Evolutionary conservation across 2,113 vertebrate species (phyloP).

Genomic region (Passer montanus): DNA sequence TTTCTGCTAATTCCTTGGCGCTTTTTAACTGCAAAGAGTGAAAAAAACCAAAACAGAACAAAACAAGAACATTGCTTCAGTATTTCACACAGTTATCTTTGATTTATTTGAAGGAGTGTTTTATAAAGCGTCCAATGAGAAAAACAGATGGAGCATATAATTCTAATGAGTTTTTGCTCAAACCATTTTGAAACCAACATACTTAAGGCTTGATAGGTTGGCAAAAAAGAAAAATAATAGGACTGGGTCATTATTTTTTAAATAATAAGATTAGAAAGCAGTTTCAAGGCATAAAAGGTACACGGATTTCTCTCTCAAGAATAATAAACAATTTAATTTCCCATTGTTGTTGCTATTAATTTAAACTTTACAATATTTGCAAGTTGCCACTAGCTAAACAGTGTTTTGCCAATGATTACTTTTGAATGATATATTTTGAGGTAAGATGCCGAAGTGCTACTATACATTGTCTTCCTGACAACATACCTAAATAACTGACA

Average conservation of each 20-base stretch:
- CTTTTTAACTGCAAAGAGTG: constrained; percentile 77
- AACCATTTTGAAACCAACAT: constrained; percentile 62
- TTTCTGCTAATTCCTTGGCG: constrained; percentile 80
- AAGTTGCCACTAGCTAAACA: constrained; percentile 70
- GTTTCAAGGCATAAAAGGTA: constrained; percentile 68
- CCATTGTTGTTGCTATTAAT: constrained; percentile 69
- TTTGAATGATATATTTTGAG: constrained; percentile 49
- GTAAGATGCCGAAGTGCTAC: background rate
- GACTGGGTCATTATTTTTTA: constrained; percentile 73
- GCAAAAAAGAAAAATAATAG: constrained; percentile 12
- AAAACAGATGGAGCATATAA: constrained; percentile 72
- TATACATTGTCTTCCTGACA: background rate
- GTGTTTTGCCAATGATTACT: constrained; percentile 60
- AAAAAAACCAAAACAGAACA: constrained; percentile 51
- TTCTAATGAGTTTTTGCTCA: constrained; percentile 68
- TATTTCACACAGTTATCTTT: constrained; percentile 63
- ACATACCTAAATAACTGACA: background rate
- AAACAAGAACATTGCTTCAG: constrained; percentile 42
- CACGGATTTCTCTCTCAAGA: constrained; percentile 71
- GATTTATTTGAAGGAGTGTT: constrained; percentile 67
- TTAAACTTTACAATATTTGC: constrained; percentile 69
- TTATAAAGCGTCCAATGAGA: constrained; percentile 67
- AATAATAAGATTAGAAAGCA: constrained; percentile 76
- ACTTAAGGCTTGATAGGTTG: constrained; percentile 66
- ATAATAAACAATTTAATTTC: constrained; percentile 76